Evolutionary conservation across 2,113 vertebrate species (phyloP), one percentile per base, ranked within the genome.

Genomic region (Merops nubicus): DNA sequence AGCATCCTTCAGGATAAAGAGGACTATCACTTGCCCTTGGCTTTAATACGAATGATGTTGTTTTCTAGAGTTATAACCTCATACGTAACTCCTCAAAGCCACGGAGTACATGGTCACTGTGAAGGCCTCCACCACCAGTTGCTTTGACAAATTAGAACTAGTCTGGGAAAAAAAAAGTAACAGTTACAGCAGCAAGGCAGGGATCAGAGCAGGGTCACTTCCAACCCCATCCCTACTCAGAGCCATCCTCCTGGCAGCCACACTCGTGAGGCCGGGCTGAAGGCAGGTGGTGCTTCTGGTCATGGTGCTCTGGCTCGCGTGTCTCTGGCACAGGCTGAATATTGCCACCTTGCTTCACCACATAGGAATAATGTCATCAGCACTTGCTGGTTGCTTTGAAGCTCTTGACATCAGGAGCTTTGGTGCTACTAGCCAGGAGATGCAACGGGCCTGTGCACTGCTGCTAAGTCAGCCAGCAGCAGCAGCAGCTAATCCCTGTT

Each of bases 181-280:
- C 9, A 42, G 29, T 69, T 36, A 12, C n/a, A 89, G 57, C 48
- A 72, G 60, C 33, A 3, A 17, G 57, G 75, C 53, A 73, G 56
- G 60, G 62, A 36, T 15, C 2, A 2, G 47, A 53, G 79, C 28
- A 12, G 40, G 42, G 21, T 11, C 33, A 6, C 57, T 48, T 43
- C 40, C 85, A 53, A 1, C 7, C 10, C 14, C 25, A 7, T 11
- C 15, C n/a, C 36, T 51, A 0, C 19, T 11, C 2, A 1, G 42
- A 70, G 1, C 26, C 31, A 2, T 12, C 42, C 54, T 31, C 13
- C 5, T 1, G 40, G 83, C 62, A 72, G 23, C 74, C 6, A 3
- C 0, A 0, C 20, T 53, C 0, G 0, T 5, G 17, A 53, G 63
- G 28, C 34, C 2, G 11, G n/a, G 40, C n/a, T 31, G 5, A 8